phyloP scores from a whole-genome alignment of 2,888 invertebrate species.

The Trilocha varians region DNA sequence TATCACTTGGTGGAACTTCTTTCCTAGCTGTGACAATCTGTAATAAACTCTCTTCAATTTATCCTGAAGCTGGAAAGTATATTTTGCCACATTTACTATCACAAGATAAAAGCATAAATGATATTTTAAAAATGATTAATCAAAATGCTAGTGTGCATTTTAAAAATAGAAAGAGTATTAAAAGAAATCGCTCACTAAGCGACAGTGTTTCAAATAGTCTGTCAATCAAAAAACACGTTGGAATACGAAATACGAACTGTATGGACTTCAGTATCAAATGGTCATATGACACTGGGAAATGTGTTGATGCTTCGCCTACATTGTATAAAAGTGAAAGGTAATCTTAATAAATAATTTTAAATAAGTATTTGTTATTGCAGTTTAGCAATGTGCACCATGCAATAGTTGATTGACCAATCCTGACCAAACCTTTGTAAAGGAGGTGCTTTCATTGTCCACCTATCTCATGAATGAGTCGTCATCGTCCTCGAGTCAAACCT shows the following conservation, averaged over 20 bases:
- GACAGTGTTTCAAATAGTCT: constrained; percentile 9
- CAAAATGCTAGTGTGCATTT: constrained; percentile 30
- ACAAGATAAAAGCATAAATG: constrained; percentile 47
- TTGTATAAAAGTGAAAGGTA: constrained; percentile 61
- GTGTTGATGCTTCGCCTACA: constrained; percentile 86
- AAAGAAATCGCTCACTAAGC: constrained; percentile 22
- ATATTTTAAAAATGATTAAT: constrained; percentile 37
- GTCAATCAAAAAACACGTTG: constrained; percentile 18
- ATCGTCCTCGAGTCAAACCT: too few relatives aligned
- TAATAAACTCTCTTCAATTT: constrained; percentile 64
- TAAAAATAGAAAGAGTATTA: constrained; percentile 29
- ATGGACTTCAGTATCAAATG: constrained; percentile 61
- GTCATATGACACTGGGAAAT: constrained; percentile 80
- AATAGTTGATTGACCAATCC: too few relatives aligned
- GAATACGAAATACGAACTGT: constrained; percentile 10
- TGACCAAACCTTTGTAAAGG: too few relatives aligned
- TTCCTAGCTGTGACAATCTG: constrained; percentile 77
- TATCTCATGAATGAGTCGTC: too few relatives aligned
- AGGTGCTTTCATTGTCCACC: too few relatives aligned
- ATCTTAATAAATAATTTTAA: too few relatives aligned
- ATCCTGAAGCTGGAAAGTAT: constrained; percentile 53
- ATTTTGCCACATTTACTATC: constrained; percentile 72
- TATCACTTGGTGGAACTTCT: constrained; percentile 80
- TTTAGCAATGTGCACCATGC: too few relatives aligned
- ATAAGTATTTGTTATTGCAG: too few relatives aligned